Evolutionary conservation across 2,113 vertebrate species (phyloP).

Genomic region (Chitala chitala): DNA sequence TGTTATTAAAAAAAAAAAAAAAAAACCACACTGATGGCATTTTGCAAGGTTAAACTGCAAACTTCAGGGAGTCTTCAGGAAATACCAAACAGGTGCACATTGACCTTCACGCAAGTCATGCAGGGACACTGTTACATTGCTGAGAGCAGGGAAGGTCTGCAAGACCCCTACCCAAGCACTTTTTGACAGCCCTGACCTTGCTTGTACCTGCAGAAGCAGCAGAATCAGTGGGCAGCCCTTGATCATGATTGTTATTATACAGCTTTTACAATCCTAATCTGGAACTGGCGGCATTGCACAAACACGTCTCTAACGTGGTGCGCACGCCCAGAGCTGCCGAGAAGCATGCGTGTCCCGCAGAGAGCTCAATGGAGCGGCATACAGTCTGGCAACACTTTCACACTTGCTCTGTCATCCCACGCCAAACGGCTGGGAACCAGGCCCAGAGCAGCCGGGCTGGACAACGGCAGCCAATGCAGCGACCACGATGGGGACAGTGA

Average conservation of each 20-base stretch:
- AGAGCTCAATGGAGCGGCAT: constrained; percentile 14
- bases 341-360: constrained; percentile 3
- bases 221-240: not conserved
- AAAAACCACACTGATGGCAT: too few species aligned
- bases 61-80: too few species aligned
- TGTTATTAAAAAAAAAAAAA: too few species aligned
- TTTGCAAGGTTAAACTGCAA: too few species aligned
- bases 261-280: not conserved
- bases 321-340: not conserved
- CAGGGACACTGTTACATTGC: not conserved
- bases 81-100: too few species aligned
- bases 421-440: constrained; percentile 13
- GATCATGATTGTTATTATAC: not conserved
- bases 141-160: not conserved
- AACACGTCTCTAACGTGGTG: not conserved
- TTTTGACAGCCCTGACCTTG: too few species aligned
- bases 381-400: constrained; percentile 8
- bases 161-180: too few species aligned
- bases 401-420: not conserved
- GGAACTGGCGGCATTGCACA: not conserved
- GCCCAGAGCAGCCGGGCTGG: not conserved
- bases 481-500: not conserved
- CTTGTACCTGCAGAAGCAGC: not conserved
- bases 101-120: too few species aligned
- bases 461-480: not conserved